phyloP scores from a whole-genome alignment of 2,797 vertebrate genomes.

The Pampus argenteus region DNA sequence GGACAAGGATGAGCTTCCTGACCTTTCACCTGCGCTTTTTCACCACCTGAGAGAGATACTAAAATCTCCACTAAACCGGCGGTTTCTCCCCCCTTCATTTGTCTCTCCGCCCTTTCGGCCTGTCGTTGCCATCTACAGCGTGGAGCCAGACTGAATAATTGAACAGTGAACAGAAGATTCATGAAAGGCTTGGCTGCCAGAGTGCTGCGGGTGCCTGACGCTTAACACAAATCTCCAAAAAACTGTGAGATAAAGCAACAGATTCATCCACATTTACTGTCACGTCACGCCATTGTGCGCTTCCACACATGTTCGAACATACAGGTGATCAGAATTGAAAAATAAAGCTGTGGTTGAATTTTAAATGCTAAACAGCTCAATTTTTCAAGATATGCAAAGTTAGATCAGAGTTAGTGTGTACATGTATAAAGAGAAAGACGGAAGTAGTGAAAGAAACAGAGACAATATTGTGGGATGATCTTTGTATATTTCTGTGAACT shows the following conservation, averaged over 20 bases:
- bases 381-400: not conserved
- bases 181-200: constrained; percentile 63
- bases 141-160: constrained; percentile 73
- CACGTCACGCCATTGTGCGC: constrained; percentile 33
- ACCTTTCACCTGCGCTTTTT: constrained; percentile 33
- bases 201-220: constrained; percentile 34
- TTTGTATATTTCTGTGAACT: not conserved
- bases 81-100: constrained; percentile 24
- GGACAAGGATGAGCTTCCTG: constrained; percentile 6
- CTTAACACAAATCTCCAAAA: constrained; percentile 64
- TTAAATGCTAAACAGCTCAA: not conserved
- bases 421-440: not conserved
- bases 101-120: constrained; percentile 32
- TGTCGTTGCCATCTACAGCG: constrained; percentile 44
- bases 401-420: not conserved
- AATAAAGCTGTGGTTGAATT: constrained; percentile 3
- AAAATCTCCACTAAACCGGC: constrained; percentile 14
- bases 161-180: constrained; percentile 69
- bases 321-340: constrained; percentile 27
- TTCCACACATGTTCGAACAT: not conserved
- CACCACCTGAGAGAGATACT: constrained; percentile 6
- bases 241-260: constrained; percentile 60
- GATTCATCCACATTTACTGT: constrained; percentile 74
- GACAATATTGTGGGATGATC: no score
- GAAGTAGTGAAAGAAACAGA: no score